phyloP scores from a whole-genome alignment of 2,888 invertebrate species.

The Nomada fucata region DNA sequence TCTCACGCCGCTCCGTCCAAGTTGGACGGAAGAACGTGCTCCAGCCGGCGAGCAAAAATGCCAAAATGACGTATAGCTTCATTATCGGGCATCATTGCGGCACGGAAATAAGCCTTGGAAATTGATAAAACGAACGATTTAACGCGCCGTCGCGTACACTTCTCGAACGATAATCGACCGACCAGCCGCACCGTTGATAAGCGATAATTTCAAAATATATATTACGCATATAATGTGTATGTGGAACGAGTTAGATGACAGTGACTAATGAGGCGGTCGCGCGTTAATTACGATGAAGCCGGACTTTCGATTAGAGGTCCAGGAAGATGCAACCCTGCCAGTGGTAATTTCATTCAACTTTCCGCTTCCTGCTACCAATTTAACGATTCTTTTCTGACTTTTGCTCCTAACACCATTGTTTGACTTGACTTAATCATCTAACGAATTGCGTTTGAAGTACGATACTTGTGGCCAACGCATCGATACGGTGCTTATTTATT shows the following conservation, averaged over 20 bases:
- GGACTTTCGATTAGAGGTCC: constrained; percentile 40
- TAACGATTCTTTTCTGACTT: background rate
- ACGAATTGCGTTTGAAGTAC: no score
- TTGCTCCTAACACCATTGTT: background rate
- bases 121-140: constrained; percentile 69
- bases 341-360: constrained; percentile 50
- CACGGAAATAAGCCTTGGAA: constrained; percentile 64
- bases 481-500: no score
- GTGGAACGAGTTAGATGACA: constrained; percentile 43
- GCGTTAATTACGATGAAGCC: constrained; percentile 56
- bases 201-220: constrained; percentile 55
- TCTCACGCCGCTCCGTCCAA: no score
- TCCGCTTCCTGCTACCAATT: background rate
- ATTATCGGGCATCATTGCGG: constrained; percentile 38
- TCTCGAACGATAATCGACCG: constrained; percentile 59
- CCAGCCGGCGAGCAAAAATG: constrained; percentile 16
- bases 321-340: constrained; percentile 20
- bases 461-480: no score
- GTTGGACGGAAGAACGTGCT: no score
- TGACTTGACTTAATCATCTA: background rate
- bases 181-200: constrained; percentile 55
- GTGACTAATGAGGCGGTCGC: constrained; percentile 54
- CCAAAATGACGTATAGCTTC: constrained; percentile 28
- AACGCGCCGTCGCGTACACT: constrained; percentile 46
- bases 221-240: constrained; percentile 54